Percentiles rank a stretch among this genome's conserved stretches.
phyloP scores from a whole-genome alignment of 1,140 invertebrate genomes.

The Hydropsyche tenuis region DNA sequence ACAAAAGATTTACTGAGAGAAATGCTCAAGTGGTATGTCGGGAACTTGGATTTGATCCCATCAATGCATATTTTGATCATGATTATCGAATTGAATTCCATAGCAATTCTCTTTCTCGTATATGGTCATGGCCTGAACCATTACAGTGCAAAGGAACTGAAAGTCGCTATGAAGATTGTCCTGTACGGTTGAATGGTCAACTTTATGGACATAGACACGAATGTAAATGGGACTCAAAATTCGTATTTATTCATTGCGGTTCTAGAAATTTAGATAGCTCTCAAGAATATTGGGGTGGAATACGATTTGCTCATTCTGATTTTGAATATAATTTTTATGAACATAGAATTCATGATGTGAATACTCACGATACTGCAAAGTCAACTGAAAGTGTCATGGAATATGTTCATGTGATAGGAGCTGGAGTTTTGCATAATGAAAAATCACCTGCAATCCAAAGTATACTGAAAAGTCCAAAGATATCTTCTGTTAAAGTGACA shows the following conservation, averaged over 20 bases:
- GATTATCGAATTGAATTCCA: constrained; percentile 84
- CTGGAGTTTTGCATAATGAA: constrained; percentile 95
- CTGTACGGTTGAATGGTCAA: constrained; percentile 87
- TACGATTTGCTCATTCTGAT: constrained; percentile 86
- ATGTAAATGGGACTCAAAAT: constrained; percentile 88
- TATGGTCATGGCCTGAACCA: constrained; percentile 96
- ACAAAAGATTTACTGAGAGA: constrained; percentile 90
- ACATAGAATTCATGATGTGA: constrained; percentile 79
- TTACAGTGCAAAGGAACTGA: constrained; percentile 87
- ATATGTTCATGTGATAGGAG: constrained; percentile 89
- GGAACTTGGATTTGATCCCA: constrained; percentile 87
- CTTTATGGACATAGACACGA: constrained; percentile 83
- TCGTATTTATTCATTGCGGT: constrained; percentile 94
- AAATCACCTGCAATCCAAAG: constrained; percentile 91
- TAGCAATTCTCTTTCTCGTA: constrained; percentile 79
- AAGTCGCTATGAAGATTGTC: constrained; percentile 82
- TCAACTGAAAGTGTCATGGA: constrained; percentile 78
- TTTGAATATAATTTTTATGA: constrained; percentile 89
- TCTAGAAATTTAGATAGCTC: constrained; percentile 69
- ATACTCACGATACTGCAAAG: constrained; percentile 73
- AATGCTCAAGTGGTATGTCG: constrained; percentile 95
- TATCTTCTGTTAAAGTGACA: constrained; percentile 83
- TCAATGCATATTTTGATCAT: constrained; percentile 86
- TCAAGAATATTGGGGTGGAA: constrained; percentile 94
- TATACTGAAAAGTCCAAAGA: constrained; percentile 82